phyloP scores from a whole-genome alignment of 2,888 invertebrate species.

The Calameuta pallipes region DNA sequence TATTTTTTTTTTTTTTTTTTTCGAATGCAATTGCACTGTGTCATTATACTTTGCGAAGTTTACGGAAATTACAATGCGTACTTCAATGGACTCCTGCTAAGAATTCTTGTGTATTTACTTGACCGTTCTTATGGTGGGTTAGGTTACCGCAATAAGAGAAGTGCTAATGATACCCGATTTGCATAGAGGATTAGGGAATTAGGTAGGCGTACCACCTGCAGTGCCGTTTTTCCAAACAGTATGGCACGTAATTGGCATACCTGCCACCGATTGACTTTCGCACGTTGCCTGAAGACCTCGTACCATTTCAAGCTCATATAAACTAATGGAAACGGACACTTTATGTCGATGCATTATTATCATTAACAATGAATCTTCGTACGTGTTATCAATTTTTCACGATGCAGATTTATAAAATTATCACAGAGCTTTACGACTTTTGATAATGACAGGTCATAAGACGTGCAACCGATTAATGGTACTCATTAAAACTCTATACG shows the following conservation, averaged over 20 bases:
- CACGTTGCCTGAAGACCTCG: background rate
- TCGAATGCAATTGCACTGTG: too few species aligned
- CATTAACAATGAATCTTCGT: background rate
- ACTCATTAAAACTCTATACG: background rate
- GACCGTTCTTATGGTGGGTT: slow-evolving; percentile 43
- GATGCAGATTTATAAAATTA: background rate
- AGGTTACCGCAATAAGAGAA: slow-evolving; percentile 48
- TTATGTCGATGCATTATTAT: background rate
- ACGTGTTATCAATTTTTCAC: background rate
- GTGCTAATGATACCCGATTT: slow-evolving; percentile 53
- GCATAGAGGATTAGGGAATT: slow-evolving; percentile 57
- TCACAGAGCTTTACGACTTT: background rate
- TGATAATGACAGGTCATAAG: background rate
- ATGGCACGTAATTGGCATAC: slow-evolving; percentile 23
- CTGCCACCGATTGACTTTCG: background rate
- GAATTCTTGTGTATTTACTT: slow-evolving; percentile 24
- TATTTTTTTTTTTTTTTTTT: background rate
- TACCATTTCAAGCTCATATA: background rate
- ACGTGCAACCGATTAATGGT: background rate
- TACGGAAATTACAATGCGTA: background rate
- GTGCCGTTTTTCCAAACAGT: slow-evolving; percentile 47
- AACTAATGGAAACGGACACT: background rate
- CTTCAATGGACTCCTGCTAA: background rate
- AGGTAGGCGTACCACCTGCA: slow-evolving; percentile 48
- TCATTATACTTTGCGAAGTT: background rate